Base-by-base conservation (phyloP, 1,140 invertebrate genomes). In the Amphibalanus amphitrite region DNA sequence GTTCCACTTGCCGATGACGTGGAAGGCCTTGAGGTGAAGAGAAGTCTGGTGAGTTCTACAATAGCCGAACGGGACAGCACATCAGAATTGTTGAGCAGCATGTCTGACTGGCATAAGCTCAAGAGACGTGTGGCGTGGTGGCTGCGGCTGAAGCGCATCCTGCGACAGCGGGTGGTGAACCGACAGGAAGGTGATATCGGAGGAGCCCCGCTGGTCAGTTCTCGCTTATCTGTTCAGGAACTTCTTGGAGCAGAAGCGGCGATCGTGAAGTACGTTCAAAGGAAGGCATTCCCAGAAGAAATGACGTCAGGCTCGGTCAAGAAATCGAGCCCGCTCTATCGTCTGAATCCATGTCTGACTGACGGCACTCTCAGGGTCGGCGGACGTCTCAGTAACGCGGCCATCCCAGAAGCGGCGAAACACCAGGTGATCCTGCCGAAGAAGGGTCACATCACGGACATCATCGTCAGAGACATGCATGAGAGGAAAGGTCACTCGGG, bases 401-500 rank as follows among this genome's bases (percentile, higher is more conserved):
- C 29, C 29, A 30, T 77, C 13, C 15, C 29, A n/a, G 75, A 69
- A 70, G 72, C 74, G n/a, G 73, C 25, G 76, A 75, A 70, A 72
- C 72, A 71, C 76, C 72, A 33, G 71, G 75, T 20, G 74, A 78
- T 64, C 71, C 79, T 28, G n/a, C 64, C 69, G 26, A 75, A 73
- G 59, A 73, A 73, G 26, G 26, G 23, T 8, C 69, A 74, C 29
- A 26, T 73, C 15, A 69, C 69, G 33, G 33, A 69, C 20, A 1
- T 71, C 30, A 23, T 73, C 26, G 68, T 73, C 29, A 28, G 33
- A n/a, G 1, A 73, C 20, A 20, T 15, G 65, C 72, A 73, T 68
- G 28, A 72, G 20, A 25, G 4, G 29, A n/a, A 73, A 0, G 73
- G 73, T 23, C 72, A 73, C 59, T 30, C 69, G n/a, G 38, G 73